Base-by-base conservation (phyloP, 2,888 invertebrate genomes). In the Drosophila helvetica region DNA sequence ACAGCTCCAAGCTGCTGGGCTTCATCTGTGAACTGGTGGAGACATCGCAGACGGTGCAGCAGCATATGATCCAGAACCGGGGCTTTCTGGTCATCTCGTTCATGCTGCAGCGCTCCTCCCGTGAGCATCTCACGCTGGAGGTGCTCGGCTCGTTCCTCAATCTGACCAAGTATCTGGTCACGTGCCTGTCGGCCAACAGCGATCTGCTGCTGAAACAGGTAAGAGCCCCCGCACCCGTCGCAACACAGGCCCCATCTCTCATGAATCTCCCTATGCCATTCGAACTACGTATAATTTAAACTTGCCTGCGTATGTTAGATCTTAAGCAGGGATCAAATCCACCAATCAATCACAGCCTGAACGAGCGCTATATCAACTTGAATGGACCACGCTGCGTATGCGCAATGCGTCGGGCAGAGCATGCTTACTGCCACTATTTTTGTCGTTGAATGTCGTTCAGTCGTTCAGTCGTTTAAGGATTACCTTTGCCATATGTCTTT, bases 51-150 rank as follows among this genome's bases (percentile, higher is more conserved):
- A 98, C 98, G 45, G 98, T 99, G 68, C 99, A 99, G 91, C 99
- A 99, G 91, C 99, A 99, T 92, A 98, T 99, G 96, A 97, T 99
- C 92, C 99, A 99, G 80, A 98, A 98, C 92, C 96, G 98, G 86
- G 99, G 99, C 69, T 99, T 99, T 93, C 94, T 99, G 88, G 98
- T 99, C 77, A 98, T 99, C 92, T 98, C 99, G 81, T 98, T 97
- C 92, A 97, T 98, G 95, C 94, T 99, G 88, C 98, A 98, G 92
- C 94, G 98, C 86, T 98, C 97, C 71, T 96, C 96, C 58, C 94
- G 98, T 75, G 98, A 98, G 90, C 99, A 99, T 92, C 94, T 99
- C 59, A 98, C 98, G 10, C 95, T 97, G 47, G 97, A 98, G 91
- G 98, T 99, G 45, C 94, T 99, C 67, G 96, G 97, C 66, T 97